A percentile compares a stretch with the other conserved stretches of the same genome.
These are phyloP conservation scores for Calyptommatus sinebrachiatus DNA, from an alignment of 2,113 vertebrate genomes.

Conservation along the genomic window DNA sequence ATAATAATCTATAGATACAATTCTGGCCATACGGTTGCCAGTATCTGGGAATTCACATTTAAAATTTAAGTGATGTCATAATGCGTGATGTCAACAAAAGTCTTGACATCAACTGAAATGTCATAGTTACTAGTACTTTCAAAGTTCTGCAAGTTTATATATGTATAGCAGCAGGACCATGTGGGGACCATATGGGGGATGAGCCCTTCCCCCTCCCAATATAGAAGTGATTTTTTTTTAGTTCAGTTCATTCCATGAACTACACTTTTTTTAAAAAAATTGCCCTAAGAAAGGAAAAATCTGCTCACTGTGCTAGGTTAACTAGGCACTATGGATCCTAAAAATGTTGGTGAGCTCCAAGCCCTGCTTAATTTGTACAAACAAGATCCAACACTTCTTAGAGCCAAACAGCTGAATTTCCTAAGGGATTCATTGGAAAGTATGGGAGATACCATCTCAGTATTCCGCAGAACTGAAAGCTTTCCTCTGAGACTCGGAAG, in stretches of 20 bases:
- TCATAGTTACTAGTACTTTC: background rate
- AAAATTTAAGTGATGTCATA: conserved; percentile 9
- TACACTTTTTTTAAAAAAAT: background rate
- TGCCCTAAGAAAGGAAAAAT: background rate
- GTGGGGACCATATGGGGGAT: background rate
- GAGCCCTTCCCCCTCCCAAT: background rate
- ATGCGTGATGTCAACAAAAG: conserved; percentile 17
- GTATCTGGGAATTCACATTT: background rate
- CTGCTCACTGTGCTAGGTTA: background rate
- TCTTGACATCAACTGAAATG: background rate
- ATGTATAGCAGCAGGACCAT: conserved; percentile 5
- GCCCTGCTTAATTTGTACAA: conserved; percentile 10
- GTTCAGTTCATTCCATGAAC: background rate
- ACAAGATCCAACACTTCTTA: conserved; percentile 11
- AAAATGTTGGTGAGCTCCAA: conserved; percentile 18
- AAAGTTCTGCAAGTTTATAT: conserved; percentile 8
- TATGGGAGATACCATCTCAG: conserved; percentile 5
- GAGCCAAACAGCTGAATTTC: conserved; percentile 14
- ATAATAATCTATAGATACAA: background rate
- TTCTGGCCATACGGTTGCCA: background rate
- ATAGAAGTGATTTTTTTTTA: background rate
- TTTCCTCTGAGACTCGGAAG: background rate
- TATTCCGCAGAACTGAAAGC: background rate
- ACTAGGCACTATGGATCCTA: background rate
- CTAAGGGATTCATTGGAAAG: conserved; percentile 16